Evolutionary conservation across 2,113 vertebrate species (phyloP), one percentile per base, ranked within the genome.

Genomic region (Gulo gulo): DNA sequence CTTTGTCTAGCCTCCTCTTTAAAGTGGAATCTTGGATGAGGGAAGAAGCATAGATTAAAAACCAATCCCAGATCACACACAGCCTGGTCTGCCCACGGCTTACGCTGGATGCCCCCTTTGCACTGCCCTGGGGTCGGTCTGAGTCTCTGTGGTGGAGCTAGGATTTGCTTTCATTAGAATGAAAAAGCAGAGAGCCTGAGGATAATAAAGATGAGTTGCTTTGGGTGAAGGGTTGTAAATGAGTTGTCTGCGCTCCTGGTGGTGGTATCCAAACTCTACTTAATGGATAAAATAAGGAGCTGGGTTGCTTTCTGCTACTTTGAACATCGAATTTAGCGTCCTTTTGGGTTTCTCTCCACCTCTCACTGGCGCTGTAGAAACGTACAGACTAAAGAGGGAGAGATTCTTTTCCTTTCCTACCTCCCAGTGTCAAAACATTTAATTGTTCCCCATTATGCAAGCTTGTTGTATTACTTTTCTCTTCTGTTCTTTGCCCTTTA

Each of bases 351-450:
- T 93, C 20, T 81, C 39, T 82, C 9, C 47, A 2, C 34, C 21
- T 69, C n/a, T 94, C 63, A 92, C 63, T 69, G 65, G 67, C 8
- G 16, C n/a, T 69, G 1, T 11, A 86, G 76, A 67, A 65, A 85
- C 79, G 59, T 89, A 52, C 1, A 45, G 24, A 47, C 59, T 39
- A 55, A 88, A 81, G 55, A 80, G 6, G 79, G 34, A 89, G 36
- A 45, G 42, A 76, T 83, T 73, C n/a, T 71, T 95, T 89, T 94
- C 23, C 45, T 95, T 91, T 88, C 39, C 65, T 10, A 36, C 74
- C 76, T 96, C 18, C 69, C 21, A 39, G 55, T 91, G 69, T 97
- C 92, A 97, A 94, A 97, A 91, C 71, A 87, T 93, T 63, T 81
- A 6, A 67, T 86, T 90, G 21, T 95, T 97, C 80, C 39, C 26